Base-by-base conservation (phyloP, 2,888 invertebrate species). In the Diarsia dahlii region DNA sequence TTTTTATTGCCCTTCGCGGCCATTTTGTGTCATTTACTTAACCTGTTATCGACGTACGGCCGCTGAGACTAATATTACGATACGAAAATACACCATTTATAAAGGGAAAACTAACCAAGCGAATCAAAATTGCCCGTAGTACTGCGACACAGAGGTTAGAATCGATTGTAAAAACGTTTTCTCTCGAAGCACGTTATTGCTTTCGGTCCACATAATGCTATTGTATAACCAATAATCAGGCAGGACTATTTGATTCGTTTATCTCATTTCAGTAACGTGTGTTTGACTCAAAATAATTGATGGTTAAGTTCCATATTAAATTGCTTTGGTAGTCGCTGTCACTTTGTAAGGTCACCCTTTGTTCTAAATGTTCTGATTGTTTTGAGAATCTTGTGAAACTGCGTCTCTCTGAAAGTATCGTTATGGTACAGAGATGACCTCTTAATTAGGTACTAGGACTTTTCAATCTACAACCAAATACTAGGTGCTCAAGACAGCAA, bases 21-120 rank as follows among this genome's bases (percentile, higher is more conserved):
- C 92, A 94, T 94, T 94, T 93, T 94, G 90, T 94, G 92, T 94
- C 94, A 94, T 94, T 95, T 93, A 94, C 94, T 95, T 94, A 94
- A 94, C 93, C 94, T 93, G 93, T 94, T 94, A 94, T 94, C 92
- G 93, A 89, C 89, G 88, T 89, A 81, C 89, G 89, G 86, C 84
- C 88, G 88, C 78, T 74, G 84, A 76, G 90, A 89, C 88, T 87
- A 88, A 89, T 87, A 85, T 89, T 89, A 89, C 86, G 86, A 89
- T 89, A 89, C 86, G 86, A 89, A 90, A 88, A 87, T 87, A 88
- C 82, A 83, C 71, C 83, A 82, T 84, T 81, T 84, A 81, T 74
- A 76, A 81, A 81, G 75, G 80, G 46, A 80, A 86, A 86, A 83
- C 78, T 87, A 82, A 75, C 69, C 64, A 54, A 69, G 66, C 71